Evolutionary conservation across 2,888 invertebrate genomes (phyloP).

Genomic region (Sarcophaga variegata): DNA sequence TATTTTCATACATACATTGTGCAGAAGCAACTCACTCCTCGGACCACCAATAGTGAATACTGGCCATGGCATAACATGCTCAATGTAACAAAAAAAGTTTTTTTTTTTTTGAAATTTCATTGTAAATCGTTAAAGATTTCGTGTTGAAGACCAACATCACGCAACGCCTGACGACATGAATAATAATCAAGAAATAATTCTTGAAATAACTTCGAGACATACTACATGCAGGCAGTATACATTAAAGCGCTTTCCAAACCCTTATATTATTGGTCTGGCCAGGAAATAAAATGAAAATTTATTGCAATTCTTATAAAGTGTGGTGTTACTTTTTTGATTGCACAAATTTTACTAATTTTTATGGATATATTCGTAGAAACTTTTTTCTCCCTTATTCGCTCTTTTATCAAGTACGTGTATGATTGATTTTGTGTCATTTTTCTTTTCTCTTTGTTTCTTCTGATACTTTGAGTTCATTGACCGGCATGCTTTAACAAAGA

Average conservation of each 20-base stretch:
- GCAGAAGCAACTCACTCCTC: background rate
- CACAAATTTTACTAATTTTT: no score
- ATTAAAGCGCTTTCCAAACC: background rate
- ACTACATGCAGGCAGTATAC: background rate
- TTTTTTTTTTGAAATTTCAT: slow-evolving; percentile 42
- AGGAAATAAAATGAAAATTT: background rate
- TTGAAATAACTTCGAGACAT: background rate
- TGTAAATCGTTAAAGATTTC: slow-evolving; percentile 56
- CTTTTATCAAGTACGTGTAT: no score
- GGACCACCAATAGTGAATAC: background rate
- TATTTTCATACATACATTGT: background rate
- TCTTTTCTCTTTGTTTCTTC: no score
- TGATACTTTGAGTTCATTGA: no score
- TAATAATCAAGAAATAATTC: slow-evolving; percentile 20
- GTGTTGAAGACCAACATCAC: slow-evolving; percentile 51
- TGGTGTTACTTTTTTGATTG: no score
- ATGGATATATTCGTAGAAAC: no score
- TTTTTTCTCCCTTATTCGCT: no score
- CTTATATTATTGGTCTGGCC: background rate
- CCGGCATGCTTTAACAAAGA: no score
- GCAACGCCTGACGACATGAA: slow-evolving; percentile 19
- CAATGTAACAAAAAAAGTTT: background rate
- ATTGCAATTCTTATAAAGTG: background rate
- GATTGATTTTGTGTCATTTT: no score
- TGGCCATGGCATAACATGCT: background rate